Conservation (phyloP, 2,888 invertebrate species). For the Tinea trinotella region DNA sequence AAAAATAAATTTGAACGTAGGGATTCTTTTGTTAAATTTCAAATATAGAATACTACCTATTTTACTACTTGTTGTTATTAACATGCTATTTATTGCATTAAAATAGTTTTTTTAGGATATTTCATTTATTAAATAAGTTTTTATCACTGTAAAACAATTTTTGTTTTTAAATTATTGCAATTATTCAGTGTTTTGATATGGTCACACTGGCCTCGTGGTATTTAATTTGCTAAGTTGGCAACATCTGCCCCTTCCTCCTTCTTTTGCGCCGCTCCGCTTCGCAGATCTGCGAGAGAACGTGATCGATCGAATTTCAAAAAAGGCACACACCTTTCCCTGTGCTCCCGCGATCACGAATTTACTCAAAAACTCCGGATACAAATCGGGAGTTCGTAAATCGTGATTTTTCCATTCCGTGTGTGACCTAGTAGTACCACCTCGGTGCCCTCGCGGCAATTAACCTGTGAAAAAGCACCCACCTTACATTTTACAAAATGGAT, state of each 20-base stretch:
- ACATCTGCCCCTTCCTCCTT: conserved; percentile 65
- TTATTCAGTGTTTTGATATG: conserved; percentile 19
- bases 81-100: too few species aligned
- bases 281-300: conserved; percentile 68
- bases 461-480: conserved; percentile 33
- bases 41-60: too few species aligned
- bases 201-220: conserved; percentile 65
- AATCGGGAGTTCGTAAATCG: conserved; percentile 68
- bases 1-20: background rate
- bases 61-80: too few species aligned
- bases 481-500: conserved; percentile 74
- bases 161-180: background rate
- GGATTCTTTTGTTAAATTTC: background rate
- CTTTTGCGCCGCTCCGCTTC: conserved; percentile 67
- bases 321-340: conserved; percentile 68
- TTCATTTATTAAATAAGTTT: background rate
- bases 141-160: background rate
- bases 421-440: conserved; percentile 43
- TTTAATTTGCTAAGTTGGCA: conserved; percentile 54
- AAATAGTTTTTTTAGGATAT: too few species aligned
- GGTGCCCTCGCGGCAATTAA: conserved; percentile 47
- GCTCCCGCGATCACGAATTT: conserved; percentile 69
- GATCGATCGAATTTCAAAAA: conserved; percentile 73
- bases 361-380: conserved; percentile 63
- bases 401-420: conserved; percentile 62